Conservation (phyloP, 1,140 invertebrate genomes). For the Drosophila watanabei region DNA sequence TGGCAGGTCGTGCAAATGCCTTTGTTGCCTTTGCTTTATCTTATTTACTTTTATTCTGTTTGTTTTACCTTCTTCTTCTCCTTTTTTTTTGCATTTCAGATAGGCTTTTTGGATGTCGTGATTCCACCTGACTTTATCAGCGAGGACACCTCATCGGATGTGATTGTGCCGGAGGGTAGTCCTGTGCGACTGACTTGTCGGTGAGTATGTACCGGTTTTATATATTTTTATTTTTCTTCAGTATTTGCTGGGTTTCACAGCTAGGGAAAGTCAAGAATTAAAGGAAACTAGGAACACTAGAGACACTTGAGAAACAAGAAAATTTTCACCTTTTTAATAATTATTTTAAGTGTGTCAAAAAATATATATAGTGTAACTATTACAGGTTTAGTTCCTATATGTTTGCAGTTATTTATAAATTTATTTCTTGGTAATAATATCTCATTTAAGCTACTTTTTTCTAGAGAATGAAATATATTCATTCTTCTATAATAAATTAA, state of each 20-base stretch:
- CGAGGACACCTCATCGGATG: slow-evolving; percentile 93
- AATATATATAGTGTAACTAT: no score
- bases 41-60: slow-evolving; percentile 1
- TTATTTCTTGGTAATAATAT: no score
- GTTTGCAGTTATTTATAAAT: no score
- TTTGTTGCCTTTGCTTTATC: background rate
- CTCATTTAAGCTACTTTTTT: no score
- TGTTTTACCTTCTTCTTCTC: background rate
- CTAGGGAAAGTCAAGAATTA: background rate
- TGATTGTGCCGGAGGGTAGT: slow-evolving; percentile 93
- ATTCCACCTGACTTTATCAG: slow-evolving; percentile 94
- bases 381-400: no score
- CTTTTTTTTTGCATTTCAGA: slow-evolving; percentile 87
- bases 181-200: slow-evolving; percentile 89
- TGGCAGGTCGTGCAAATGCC: slow-evolving; percentile 21
- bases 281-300: no score
- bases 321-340: no score
- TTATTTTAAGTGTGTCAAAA: no score
- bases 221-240: background rate
- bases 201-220: slow-evolving; percentile 65
- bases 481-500: no score
- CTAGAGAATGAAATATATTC: no score
- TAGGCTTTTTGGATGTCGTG: slow-evolving; percentile 92
- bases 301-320: background rate
- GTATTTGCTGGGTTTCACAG: background rate